These are phyloP conservation scores for Diplazon laetatorius DNA, from an alignment of 2,888 invertebrate genomes.

Conservation along the genomic window DNA sequence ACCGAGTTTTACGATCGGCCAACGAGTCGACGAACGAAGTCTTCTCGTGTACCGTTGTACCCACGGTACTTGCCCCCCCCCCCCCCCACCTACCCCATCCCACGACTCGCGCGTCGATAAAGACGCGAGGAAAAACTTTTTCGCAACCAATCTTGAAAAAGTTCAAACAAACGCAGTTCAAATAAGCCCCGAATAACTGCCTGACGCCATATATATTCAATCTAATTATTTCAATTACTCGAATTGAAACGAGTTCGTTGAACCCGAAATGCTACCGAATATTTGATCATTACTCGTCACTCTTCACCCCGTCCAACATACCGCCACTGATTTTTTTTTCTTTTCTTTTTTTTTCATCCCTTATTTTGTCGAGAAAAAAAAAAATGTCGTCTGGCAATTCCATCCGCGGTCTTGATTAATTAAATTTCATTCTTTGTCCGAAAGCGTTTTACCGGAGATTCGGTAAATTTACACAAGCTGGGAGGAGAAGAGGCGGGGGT, in stretches of 20 bases:
- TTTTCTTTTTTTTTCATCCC: too few relatives aligned
- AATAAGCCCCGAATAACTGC: too few relatives aligned
- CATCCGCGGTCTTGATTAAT: constrained; percentile 33
- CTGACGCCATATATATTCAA: too few relatives aligned
- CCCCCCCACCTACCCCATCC: too few relatives aligned
- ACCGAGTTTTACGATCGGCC: constrained; percentile 53
- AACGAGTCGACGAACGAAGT: constrained; percentile 26
- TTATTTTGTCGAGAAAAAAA: too few relatives aligned
- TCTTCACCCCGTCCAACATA: too few relatives aligned
- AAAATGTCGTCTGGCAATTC: not conserved
- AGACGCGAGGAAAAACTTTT: constrained; percentile 29
- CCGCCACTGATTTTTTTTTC: not conserved
- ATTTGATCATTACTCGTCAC: constrained; percentile 6
- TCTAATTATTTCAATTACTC: too few relatives aligned
- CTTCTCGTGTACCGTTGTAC: constrained; percentile 60
- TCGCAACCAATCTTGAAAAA: constrained; percentile 44
- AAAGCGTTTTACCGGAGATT: constrained; percentile 6
- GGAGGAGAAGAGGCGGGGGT: too few relatives aligned
- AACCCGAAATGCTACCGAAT: not conserved
- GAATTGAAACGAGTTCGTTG: too few relatives aligned
- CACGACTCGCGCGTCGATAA: constrained; percentile 44
- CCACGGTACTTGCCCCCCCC: constrained; percentile 42
- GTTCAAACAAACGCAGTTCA: too few relatives aligned
- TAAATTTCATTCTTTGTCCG: constrained; percentile 28
- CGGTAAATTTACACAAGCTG: constrained; percentile 14